Conservation (phyloP, 2,888 invertebrate genomes). For the Cantharis rufa region DNA sequence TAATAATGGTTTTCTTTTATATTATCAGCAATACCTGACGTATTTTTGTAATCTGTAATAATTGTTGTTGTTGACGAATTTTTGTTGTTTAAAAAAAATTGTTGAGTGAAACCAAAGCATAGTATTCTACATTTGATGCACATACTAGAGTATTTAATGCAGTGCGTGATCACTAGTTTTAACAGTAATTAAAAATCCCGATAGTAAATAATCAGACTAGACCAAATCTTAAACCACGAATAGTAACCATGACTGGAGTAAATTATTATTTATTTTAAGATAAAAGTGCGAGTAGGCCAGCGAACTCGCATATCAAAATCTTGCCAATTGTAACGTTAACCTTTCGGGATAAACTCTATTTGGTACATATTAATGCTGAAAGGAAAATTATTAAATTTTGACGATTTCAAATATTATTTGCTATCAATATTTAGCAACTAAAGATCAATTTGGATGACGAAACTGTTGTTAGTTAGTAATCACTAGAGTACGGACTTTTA, state of each 20-base stretch:
- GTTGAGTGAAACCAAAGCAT: no score
- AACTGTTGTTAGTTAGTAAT: not conserved
- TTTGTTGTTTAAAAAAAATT: no score
- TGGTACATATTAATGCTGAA: not conserved
- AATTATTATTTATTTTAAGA: not conserved
- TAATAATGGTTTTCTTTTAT: no score
- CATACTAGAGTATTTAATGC: no score
- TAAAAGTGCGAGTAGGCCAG: not conserved
- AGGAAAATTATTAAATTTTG: not conserved
- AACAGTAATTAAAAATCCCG: not conserved
- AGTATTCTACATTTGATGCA: no score
- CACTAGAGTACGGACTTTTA: no score
- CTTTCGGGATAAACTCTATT: not conserved
- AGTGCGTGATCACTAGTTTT: not conserved
- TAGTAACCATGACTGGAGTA: not conserved
- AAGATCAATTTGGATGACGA: not conserved
- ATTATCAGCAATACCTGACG: no score
- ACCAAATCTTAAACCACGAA: not conserved
- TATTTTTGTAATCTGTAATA: no score
- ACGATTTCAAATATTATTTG: not conserved
- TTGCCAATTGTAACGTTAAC: constrained; percentile 2
- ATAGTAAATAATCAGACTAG: not conserved
- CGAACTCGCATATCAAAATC: not conserved
- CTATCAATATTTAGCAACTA: not conserved
- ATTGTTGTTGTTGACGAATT: no score